Evolutionary conservation across 2,113 vertebrate genomes (phyloP).

Genomic region (Australoheros scitulus): DNA sequence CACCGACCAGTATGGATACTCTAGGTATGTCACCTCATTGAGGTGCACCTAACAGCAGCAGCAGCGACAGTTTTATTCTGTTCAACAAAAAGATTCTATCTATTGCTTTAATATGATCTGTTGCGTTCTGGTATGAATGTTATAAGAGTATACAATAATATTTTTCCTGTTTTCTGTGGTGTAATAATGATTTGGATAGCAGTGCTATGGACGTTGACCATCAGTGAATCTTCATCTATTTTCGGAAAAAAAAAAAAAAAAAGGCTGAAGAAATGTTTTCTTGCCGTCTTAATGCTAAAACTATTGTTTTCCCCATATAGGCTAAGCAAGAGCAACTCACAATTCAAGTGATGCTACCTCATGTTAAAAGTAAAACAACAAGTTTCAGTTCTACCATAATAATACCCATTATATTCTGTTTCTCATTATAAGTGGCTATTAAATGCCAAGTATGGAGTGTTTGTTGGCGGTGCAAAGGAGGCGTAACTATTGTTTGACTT

Average conservation of each 20-base stretch:
- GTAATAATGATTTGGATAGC: constrained; percentile 46
- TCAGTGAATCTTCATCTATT: constrained; percentile 62
- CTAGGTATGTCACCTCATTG: constrained; percentile 78
- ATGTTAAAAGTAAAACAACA: constrained; percentile 88
- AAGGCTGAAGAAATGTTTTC: constrained; percentile 72
- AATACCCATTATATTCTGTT: constrained; percentile 79
- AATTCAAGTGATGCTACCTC: constrained; percentile 88
- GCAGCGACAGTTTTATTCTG: neutral
- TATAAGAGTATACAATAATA: constrained; percentile 23
- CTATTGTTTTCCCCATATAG: constrained; percentile 88
- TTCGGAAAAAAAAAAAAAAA: constrained; percentile 34
- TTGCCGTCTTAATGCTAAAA: constrained; percentile 80
- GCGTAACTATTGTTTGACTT: constrained; percentile 67
- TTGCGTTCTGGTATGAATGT: neutral
- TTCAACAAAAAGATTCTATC: constrained; percentile 3
- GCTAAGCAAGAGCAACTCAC: constrained; percentile 87
- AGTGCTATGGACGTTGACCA: constrained; percentile 60
- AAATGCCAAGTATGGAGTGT: constrained; percentile 70
- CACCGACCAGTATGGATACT: constrained; percentile 89
- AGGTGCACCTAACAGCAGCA: neutral
- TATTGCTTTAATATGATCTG: neutral
- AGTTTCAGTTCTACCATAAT: constrained; percentile 86
- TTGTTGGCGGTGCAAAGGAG: constrained; percentile 2
- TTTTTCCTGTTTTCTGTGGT: constrained; percentile 42
- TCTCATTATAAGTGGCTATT: constrained; percentile 74